A percentile compares a stretch with the other conserved stretches of the same genome.
phyloP scores from a whole-genome alignment of 2,113 vertebrate species.

The Gnathonemus longibarbis region DNA sequence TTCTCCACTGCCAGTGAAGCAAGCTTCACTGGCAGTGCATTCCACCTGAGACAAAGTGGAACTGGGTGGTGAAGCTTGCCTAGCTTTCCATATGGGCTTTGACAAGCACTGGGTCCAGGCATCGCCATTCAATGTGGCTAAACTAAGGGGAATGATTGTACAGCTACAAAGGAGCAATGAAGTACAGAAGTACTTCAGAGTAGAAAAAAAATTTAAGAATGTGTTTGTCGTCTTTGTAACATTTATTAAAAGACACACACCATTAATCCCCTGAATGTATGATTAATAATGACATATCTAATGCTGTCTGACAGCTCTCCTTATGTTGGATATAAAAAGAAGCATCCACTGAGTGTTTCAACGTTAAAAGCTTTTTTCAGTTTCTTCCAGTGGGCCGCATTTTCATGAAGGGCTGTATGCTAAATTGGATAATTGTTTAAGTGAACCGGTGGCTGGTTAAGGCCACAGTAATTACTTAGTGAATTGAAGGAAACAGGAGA shows the following conservation, averaged over 20 bases:
- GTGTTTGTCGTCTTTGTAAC: neutral
- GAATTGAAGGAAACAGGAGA: neutral
- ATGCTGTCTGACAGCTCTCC: neutral
- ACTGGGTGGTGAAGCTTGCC: neutral
- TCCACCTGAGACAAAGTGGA: neutral
- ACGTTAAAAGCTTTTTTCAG: neutral
- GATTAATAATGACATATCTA: neutral
- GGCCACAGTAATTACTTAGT: neutral
- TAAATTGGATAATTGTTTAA: constrained; percentile 5
- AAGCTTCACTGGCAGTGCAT: neutral
- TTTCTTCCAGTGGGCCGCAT: neutral
- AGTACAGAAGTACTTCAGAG: neutral
- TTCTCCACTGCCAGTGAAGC: neutral
- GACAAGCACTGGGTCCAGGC: neutral
- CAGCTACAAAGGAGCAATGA: neutral
- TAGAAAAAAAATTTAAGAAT: neutral
- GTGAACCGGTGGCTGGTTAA: neutral
- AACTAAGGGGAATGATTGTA: neutral
- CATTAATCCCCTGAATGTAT: neutral
- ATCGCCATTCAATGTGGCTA: neutral
- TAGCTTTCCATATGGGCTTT: neutral
- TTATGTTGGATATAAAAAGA: neutral
- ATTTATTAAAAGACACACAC: neutral
- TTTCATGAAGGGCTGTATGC: neutral
- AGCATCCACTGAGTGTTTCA: neutral